These are phyloP conservation scores for Drosophila jambulina DNA, from an alignment of 1,140 invertebrate genomes.

Conservation along the genomic window DNA sequence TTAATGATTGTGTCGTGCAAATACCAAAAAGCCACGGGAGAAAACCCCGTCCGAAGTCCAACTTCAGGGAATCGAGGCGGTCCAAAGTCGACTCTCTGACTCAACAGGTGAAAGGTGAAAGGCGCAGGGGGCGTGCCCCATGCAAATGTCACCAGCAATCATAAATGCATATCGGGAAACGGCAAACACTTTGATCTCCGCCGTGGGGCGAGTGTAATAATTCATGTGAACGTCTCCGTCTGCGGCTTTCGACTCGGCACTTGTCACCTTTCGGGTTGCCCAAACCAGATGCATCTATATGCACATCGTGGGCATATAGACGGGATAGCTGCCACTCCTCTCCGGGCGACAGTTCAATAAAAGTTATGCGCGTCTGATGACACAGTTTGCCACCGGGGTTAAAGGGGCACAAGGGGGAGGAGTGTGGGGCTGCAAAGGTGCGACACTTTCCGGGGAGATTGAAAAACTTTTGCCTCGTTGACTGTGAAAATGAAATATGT, in stretches of 20 bases:
- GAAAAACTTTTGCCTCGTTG: conserved; percentile 79
- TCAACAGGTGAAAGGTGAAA: conserved; percentile 41
- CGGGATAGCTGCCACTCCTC: conserved; percentile 13
- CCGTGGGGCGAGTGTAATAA: conserved; percentile 62
- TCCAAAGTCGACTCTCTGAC: conserved; percentile 26
- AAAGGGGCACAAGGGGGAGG: neutral
- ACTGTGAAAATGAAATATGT: conserved; percentile 79
- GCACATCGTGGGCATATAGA: neutral
- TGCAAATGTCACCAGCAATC: conserved; percentile 77
- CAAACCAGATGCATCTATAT: conserved; percentile 21
- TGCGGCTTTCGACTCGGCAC: conserved; percentile 78
- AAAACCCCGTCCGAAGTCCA: conserved; percentile 19
- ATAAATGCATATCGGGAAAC: conserved; percentile 75
- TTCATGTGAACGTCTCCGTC: conserved; percentile 72
- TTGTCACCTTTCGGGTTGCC: conserved; percentile 63
- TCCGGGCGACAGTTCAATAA: conserved; percentile 74
- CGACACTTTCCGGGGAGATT: conserved; percentile 56
- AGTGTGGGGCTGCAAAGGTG: conserved; percentile 19
- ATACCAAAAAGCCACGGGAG: conserved; percentile 53
- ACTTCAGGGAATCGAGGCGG: conserved; percentile 13
- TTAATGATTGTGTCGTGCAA: conserved; percentile 83
- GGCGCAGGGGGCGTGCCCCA: conserved; percentile 19
- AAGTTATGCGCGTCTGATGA: conserved; percentile 77
- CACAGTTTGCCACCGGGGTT: conserved; percentile 60
- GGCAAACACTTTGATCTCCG: conserved; percentile 43